Conservation (phyloP, 2,797 vertebrate genomes). For the Macrochelys suwanniensis region DNA sequence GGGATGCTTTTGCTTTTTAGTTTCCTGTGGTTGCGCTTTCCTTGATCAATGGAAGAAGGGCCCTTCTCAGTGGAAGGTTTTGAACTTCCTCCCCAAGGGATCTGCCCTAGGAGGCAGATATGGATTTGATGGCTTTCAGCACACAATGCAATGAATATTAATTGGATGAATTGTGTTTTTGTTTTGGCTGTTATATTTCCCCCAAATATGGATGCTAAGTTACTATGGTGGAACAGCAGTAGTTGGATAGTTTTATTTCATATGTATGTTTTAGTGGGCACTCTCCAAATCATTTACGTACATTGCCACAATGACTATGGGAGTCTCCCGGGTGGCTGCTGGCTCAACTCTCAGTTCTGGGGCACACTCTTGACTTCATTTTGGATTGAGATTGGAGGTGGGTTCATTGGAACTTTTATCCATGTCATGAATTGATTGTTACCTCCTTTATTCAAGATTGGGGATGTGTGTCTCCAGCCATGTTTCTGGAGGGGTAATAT, state of each 20-base stretch:
- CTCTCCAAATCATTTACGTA: neutral
- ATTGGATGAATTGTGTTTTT: neutral
- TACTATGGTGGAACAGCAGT: neutral
- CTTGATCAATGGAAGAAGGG: neutral
- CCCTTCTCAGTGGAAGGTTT: neutral
- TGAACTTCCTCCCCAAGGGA: neutral
- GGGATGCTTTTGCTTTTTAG: neutral
- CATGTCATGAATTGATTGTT: neutral
- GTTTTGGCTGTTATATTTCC: neutral
- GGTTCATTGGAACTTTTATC: neutral
- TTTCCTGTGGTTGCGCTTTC: neutral
- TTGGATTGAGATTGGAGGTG: neutral
- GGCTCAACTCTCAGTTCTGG: neutral
- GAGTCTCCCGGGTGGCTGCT: neutral
- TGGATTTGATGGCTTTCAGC: neutral
- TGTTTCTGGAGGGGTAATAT: neutral
- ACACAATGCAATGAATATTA: neutral
- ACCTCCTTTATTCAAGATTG: neutral
- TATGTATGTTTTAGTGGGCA: neutral
- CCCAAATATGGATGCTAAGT: neutral
- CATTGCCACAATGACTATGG: fast-evolving
- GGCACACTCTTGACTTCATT: neutral
- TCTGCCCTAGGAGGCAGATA: neutral
- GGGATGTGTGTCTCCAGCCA: neutral
- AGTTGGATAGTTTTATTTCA: neutral